Conservation (phyloP, 92 coral and sea anemone genomes). For the Porites rus region DNA sequence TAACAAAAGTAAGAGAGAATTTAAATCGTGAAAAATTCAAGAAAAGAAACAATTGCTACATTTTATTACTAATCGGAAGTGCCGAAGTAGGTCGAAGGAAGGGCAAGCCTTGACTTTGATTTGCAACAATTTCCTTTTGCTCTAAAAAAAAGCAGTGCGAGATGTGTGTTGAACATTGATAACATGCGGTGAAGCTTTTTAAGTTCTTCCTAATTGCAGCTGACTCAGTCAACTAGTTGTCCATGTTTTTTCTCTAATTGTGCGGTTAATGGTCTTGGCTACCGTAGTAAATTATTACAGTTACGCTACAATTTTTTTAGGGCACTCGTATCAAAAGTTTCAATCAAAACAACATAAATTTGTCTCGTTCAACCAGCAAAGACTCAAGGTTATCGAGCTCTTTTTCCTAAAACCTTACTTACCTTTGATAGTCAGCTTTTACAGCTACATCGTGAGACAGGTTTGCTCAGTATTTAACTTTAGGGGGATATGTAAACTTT, state of each 20-base stretch:
- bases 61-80: conserved; percentile 7
- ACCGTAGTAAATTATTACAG: background rate
- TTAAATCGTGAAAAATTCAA: background rate
- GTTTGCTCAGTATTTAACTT: background rate
- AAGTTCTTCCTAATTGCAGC: conserved; percentile 17
- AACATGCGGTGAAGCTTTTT: conserved; percentile 39
- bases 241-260: conserved; percentile 23
- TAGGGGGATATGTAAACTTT: too few species aligned
- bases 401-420: background rate
- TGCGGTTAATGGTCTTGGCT: conserved; percentile 26
- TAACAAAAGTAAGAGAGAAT: background rate
- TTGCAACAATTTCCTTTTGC: conserved; percentile 2
- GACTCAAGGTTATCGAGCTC: background rate
- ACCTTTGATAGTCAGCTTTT: background rate
- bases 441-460: background rate
- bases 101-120: conserved; percentile 8
- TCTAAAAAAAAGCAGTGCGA: background rate
- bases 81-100: conserved; percentile 1
- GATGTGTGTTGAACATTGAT: conserved; percentile 4
- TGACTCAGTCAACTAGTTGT: conserved; percentile 32
- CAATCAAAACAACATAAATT: background rate
- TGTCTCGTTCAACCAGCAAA: background rate
- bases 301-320: background rate
- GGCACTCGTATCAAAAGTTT: conserved; percentile 7
- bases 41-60: background rate